These are phyloP conservation scores for Anhinga rufa DNA, from an alignment of 2,113 vertebrate species.

Conservation along the genomic window DNA sequence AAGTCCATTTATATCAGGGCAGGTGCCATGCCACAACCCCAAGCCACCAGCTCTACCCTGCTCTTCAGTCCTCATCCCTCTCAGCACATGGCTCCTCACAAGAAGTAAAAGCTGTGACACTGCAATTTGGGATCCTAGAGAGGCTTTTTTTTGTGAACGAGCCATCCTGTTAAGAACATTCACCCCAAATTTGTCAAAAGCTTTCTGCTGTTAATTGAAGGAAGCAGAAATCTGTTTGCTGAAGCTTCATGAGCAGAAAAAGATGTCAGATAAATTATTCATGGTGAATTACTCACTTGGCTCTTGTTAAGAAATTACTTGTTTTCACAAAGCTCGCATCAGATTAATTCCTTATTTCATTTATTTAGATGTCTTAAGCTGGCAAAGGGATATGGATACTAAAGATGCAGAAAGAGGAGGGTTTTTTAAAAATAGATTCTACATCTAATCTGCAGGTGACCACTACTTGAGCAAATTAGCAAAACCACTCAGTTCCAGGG, in stretches of 20 bases:
- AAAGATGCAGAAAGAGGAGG: background rate
- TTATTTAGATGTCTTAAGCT: background rate
- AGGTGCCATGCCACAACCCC: background rate
- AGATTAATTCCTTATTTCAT: background rate
- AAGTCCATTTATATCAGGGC: background rate
- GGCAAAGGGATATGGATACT: background rate
- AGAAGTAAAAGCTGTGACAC: background rate
- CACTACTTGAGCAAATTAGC: background rate
- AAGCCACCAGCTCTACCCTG: background rate
- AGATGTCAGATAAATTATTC: background rate
- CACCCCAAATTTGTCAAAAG: background rate
- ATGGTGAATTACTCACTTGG: background rate
- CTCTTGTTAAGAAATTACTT: background rate
- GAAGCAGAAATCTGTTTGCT: background rate
- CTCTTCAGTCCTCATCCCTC: background rate
- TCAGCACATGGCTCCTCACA: background rate
- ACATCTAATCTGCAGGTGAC: background rate
- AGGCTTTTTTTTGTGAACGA: background rate
- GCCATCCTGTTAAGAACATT: background rate
- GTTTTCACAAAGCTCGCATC: background rate
- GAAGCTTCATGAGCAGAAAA: background rate
- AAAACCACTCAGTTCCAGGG: background rate
- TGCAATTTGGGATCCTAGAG: background rate
- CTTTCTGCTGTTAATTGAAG: background rate
- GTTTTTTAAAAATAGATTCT: background rate